Evolutionary conservation across 2,113 vertebrate genomes (phyloP), one percentile per base, ranked within the genome.

Genomic region (Hylia prasina): DNA sequence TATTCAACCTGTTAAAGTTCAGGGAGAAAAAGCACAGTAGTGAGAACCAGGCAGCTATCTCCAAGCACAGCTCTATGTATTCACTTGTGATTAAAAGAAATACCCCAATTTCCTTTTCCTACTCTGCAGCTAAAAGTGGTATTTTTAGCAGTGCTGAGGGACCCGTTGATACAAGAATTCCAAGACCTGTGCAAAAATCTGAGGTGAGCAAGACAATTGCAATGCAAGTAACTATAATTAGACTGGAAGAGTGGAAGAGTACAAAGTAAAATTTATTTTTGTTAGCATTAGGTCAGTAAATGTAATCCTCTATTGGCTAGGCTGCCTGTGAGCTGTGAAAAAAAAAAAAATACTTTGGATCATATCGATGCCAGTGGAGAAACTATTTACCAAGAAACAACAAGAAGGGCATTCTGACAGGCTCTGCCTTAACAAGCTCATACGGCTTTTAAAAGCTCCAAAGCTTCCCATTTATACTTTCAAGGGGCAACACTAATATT

Each of bases 181-280:
- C n/a, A 50, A 82, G 45, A 80, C 40, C 42, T 21, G 39, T 0
- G 0, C 45, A 88, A 90, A 95, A 90, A 66, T 35, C 60, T 23
- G 44, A 83, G 45, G 86, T 65, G 90, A 93, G 82, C 70, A 85
- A 82, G 50, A 71, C 45, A 91, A 92, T 8, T 15, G 50, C 71
- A 82, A 48, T 4, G 54, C 10, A 2, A 90, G 78, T 33, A 35
- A 54, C 88, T 96, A 94, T 82, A 94, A 82, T 95, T 94, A 96
- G 90, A 60, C 58, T 50, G 44, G 10, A 80, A 88, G 48, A 64
- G 66, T 69, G 71, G 73, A 86, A 90, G 66, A 93, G 54, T 73
- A 88, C 78, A 94, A 95, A 93, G 71, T 73, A 92, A 76, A 63
- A 91, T 79, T 89, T 91, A 90, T 82, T 94, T 96, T 54, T 58